Percentiles rank a stretch among this genome's conserved stretches.
Conservation (phyloP, 92 coral and sea anemone genomes). For the Phenganax stokvisi region DNA sequence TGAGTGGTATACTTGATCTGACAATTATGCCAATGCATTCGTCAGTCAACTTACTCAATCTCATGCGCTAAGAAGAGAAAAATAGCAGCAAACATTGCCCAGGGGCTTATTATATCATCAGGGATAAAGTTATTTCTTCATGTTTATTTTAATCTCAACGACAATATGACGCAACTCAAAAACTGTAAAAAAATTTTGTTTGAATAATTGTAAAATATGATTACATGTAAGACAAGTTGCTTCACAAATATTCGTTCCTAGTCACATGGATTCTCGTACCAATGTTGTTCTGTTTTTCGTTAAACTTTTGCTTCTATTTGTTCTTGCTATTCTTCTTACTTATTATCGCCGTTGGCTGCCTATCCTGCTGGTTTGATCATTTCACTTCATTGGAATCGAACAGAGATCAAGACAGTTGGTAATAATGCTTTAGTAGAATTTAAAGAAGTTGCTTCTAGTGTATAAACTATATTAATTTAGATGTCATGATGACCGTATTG, state of each 20-base stretch:
- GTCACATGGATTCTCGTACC: constrained; percentile 56
- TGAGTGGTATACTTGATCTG: too few relatives aligned
- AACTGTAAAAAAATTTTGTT: neutral
- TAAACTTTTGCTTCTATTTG: constrained; percentile 90
- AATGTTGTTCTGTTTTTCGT: constrained; percentile 98
- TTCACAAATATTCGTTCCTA: constrained; percentile 1
- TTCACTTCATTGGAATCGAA: constrained; percentile 68
- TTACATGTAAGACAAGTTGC: neutral
- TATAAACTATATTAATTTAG: too few relatives aligned
- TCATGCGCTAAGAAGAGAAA: too few relatives aligned
- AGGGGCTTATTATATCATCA: neutral
- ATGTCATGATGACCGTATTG: too few relatives aligned
- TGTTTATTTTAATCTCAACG: constrained; percentile 3
- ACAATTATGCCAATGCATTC: too few relatives aligned
- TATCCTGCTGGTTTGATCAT: constrained; percentile 98
- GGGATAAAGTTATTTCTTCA: neutral
- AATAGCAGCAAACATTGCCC: neutral
- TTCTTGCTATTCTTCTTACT: constrained; percentile 87
- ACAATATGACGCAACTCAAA: constrained; percentile 14
- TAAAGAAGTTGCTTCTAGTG: too few relatives aligned
- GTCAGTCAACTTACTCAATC: too few relatives aligned
- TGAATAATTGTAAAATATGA: neutral
- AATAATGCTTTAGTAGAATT: constrained; percentile 3
- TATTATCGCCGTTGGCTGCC: constrained; percentile 87
- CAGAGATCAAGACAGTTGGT: constrained; percentile 92